A percentile compares a stretch with the other conserved stretches of the same genome.
phyloP scores from a whole-genome alignment of 2,888 invertebrate genomes.

The Patella ulyssiponensis region DNA sequence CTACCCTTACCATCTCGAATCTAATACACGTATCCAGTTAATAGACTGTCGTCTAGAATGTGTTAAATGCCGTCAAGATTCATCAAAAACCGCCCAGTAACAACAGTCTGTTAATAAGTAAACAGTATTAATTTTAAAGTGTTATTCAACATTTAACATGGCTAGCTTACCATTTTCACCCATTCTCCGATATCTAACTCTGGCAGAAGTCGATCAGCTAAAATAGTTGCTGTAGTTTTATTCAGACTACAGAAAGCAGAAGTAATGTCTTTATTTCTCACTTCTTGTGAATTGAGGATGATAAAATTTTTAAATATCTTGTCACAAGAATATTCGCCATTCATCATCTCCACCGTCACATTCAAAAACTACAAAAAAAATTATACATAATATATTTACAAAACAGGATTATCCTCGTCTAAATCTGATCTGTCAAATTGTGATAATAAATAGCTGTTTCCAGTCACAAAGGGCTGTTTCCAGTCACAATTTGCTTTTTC shows the following conservation, averaged over 20 bases:
- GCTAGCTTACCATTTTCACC: slow-evolving; percentile 51
- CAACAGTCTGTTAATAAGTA: background rate
- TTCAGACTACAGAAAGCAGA: slow-evolving; percentile 53
- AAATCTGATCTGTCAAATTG: too few species aligned
- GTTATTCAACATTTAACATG: background rate
- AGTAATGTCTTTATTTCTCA: slow-evolving; percentile 44
- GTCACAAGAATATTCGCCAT: slow-evolving; percentile 26
- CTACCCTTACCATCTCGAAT: too few species aligned
- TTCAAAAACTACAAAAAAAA: slow-evolving; percentile 33
- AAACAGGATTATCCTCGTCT: too few species aligned
- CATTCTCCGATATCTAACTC: slow-evolving; percentile 57
- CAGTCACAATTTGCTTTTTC: too few species aligned
- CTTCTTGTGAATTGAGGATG: slow-evolving; percentile 31
- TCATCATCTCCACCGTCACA: slow-evolving; percentile 25
- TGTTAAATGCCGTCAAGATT: too few species aligned
- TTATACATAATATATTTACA: too few species aligned
- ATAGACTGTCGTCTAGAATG: too few species aligned
- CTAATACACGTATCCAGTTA: too few species aligned
- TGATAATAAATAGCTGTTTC: too few species aligned
- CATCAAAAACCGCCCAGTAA: too few species aligned
- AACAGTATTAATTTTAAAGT: background rate
- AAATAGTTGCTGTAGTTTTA: slow-evolving; percentile 31
- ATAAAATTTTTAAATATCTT: slow-evolving; percentile 35
- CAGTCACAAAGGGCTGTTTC: too few species aligned
- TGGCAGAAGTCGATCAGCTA: slow-evolving; percentile 48